phyloP scores from a whole-genome alignment of 2,888 invertebrate genomes.

The Cabera pusaria region DNA sequence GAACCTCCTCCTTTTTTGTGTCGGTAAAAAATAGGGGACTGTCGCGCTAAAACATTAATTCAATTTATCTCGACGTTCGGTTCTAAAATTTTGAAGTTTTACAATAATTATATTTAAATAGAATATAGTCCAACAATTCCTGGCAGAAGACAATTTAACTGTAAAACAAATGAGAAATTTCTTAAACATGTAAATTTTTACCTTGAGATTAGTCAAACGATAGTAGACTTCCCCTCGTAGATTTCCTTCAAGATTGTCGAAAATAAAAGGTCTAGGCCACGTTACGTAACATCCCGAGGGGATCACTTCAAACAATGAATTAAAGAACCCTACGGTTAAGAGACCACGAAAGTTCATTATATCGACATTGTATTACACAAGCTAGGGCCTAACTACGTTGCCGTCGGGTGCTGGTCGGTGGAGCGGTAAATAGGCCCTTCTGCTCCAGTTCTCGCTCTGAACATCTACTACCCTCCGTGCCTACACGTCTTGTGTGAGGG shows the following conservation, averaged over 20 bases:
- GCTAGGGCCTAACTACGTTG: conserved; percentile 56
- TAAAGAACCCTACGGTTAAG: conserved; percentile 10
- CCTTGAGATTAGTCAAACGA: conserved; percentile 1
- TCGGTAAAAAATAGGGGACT: too few relatives aligned
- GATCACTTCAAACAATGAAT: conserved; percentile 13
- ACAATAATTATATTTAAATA: too few relatives aligned
- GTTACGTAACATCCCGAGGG: conserved; percentile 7
- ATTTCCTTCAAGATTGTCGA: not conserved
- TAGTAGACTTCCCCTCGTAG: too few relatives aligned
- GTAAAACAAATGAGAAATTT: not conserved
- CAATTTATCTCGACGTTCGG: too few relatives aligned
- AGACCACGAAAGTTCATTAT: conserved; percentile 46
- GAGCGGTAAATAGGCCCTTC: conserved; percentile 74
- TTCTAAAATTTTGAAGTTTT: too few relatives aligned
- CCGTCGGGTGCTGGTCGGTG: conserved; percentile 63
- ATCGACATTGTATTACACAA: conserved; percentile 47
- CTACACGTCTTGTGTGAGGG: conserved; percentile 8
- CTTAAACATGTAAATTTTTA: not conserved
- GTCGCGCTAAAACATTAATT: too few relatives aligned
- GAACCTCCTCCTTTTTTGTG: too few relatives aligned
- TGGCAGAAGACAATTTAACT: not conserved
- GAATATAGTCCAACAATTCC: not conserved
- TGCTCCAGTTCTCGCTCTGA: conserved; percentile 67
- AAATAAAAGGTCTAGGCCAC: conserved; percentile 4
- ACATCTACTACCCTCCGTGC: conserved; percentile 41